Base-by-base conservation (phyloP, 2,888 invertebrate species). In the Noctua comes region DNA sequence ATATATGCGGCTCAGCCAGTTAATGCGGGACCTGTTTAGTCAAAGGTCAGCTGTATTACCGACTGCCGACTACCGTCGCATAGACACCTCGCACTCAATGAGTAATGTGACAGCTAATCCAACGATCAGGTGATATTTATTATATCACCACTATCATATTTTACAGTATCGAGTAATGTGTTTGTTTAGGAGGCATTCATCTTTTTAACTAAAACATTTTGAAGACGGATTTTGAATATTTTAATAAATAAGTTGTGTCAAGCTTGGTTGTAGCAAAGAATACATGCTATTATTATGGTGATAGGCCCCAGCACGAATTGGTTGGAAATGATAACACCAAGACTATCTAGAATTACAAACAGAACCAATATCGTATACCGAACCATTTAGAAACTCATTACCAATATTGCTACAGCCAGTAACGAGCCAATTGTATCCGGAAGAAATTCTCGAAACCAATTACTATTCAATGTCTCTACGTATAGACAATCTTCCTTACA, bases 11-110 rank as follows among this genome's bases (percentile, higher is more conserved):
- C 70, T 54, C 46, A 72, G 71, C 48, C 76, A 24, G 77, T 80
- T 80, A 76, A 77, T 74, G 54, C 46, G 70, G 69, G 79, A 83
- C 89, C 70, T 64, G 88, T 88, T 88, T 76, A 73, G 59, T 70
- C 76, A 86, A 84, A 88, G 88, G 89, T 84, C 84, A 87, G 70
- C 68, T 77, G 54, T 76, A 46, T 62, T 66, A 65, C 31, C n/a
- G 66, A 79, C 65, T 72, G 71, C 43, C 54, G 68, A 78, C 73
- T 68, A 78, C 57, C 68, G 70, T 71, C 79, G 40, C 13, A 40
- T 48, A n/a, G 57, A 72, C 65, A 69, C 51, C 57, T 57, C 66
- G 24, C 48, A 54, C 16, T 68, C 43, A 64, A 71, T 83, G 77
- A 79, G 27, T 77, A 51, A 76, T 76, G 64, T 74, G 76, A 77